Evolutionary conservation across 2,113 vertebrate genomes (phyloP).

Genomic region (Ellobius talpinus): DNA sequence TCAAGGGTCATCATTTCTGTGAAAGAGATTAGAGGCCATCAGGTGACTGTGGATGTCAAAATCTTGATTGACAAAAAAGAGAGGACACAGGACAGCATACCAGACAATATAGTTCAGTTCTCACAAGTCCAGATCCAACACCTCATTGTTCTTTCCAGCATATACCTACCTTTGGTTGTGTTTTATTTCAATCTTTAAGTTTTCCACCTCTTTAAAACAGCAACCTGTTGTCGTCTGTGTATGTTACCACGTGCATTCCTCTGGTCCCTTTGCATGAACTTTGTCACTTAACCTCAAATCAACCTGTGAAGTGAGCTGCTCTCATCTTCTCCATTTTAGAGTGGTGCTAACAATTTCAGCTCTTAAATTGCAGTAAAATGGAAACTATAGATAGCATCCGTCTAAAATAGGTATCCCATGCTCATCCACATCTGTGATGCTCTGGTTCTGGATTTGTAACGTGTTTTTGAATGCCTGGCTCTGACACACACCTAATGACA

Average conservation of each 20-base stretch:
- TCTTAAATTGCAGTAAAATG: not conserved
- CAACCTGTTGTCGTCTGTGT: no score
- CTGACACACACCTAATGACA: not conserved
- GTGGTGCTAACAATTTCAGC: not conserved
- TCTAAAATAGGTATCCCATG: not conserved
- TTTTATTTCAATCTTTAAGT: not conserved
- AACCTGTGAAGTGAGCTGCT: not conserved
- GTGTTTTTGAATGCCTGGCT: not conserved
- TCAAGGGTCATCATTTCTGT: not conserved
- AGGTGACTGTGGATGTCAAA: not conserved
- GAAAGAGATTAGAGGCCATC: not conserved
- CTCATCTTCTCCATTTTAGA: not conserved
- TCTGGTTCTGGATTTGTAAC: not conserved
- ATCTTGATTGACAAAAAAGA: not conserved
- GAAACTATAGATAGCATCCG: not conserved
- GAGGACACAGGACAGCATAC: not conserved
- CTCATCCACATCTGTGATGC: rapidly evolving
- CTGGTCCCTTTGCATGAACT: not conserved
- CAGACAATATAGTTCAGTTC: not conserved
- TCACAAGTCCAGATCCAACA: not conserved
- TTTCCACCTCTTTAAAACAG: not conserved
- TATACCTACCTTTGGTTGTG: not conserved
- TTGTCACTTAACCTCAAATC: not conserved
- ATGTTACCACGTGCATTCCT: not conserved
- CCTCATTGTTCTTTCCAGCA: not conserved